Conservation (phyloP, 2,113 vertebrate genomes). For the Vanacampus margaritifer region DNA sequence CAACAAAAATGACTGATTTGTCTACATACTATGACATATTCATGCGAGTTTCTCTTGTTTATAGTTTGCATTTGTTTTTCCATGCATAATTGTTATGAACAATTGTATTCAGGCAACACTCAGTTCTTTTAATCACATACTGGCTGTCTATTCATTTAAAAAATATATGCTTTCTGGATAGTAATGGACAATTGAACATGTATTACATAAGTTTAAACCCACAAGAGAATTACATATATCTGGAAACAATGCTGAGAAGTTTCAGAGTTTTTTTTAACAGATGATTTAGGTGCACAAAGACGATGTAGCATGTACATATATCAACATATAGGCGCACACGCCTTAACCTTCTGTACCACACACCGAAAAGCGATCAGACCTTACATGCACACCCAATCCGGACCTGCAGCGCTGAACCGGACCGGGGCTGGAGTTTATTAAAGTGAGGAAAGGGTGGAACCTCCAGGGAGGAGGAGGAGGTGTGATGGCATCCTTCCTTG, state of each 20-base stretch:
- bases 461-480: slow-evolving; percentile 48
- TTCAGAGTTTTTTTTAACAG: slow-evolving; percentile 24
- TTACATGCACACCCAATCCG: slow-evolving; percentile 41
- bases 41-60: background rate
- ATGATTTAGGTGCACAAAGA: slow-evolving; percentile 2
- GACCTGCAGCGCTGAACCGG: slow-evolving; percentile 32
- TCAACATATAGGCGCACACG: slow-evolving; percentile 15
- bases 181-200: background rate
- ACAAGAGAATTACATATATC: background rate
- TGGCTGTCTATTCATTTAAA: background rate
- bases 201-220: slow-evolving; percentile 7
- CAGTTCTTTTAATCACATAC: too few relatives aligned
- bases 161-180: slow-evolving; percentile 13
- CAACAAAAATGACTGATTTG: too few relatives aligned
- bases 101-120: background rate
- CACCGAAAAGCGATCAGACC: slow-evolving; percentile 18
- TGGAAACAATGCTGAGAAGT: slow-evolving; percentile 11
- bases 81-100: background rate
- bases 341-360: slow-evolving; percentile 22
- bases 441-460: slow-evolving; percentile 60
- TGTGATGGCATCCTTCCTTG: slow-evolving; percentile 64
- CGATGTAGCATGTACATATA: background rate
- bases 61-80: background rate
- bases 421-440: slow-evolving; percentile 15
- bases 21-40: too few relatives aligned